Conservation (phyloP, 1,140 invertebrate genomes). For the Eupeodes corollae region DNA sequence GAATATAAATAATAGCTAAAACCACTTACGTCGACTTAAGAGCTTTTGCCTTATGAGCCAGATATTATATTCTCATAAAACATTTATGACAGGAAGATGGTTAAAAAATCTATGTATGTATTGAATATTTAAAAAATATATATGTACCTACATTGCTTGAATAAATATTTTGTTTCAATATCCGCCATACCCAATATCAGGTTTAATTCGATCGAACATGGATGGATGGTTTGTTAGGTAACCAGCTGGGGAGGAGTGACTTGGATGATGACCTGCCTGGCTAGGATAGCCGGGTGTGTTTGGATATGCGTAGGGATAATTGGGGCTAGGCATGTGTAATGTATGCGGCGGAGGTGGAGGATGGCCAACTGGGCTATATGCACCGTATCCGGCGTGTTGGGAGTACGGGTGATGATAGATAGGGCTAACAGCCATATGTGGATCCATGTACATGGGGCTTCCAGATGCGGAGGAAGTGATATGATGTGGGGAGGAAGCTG, state of each 20-base stretch:
- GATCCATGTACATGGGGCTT: conserved; percentile 26
- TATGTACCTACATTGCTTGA: not conserved
- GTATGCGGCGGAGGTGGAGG: conserved; percentile 17
- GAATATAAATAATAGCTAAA: no score
- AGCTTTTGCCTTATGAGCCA: no score
- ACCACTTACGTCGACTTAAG: no score
- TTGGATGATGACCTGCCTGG: conserved; percentile 10
- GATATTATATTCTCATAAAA: not conserved
- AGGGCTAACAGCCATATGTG: conserved; percentile 15
- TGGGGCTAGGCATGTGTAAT: conserved; percentile 30
- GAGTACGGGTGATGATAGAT: conserved; percentile 5
- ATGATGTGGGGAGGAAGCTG: conserved; percentile 12
- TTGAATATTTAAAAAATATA: not conserved
- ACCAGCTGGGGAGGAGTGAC: conserved; percentile 9
- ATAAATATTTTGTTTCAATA: conserved; percentile 15
- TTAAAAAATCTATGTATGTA: not conserved
- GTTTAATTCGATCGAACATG: conserved; percentile 34
- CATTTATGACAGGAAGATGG: not conserved
- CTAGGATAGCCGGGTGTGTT: not conserved
- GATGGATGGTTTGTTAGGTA: conserved; percentile 24
- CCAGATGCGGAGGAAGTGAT: conserved; percentile 3
- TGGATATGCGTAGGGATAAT: conserved; percentile 20
- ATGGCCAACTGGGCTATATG: conserved; percentile 6
- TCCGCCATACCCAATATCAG: conserved; percentile 29
- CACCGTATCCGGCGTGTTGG: conserved; percentile 4